Conservation (phyloP, 2,888 invertebrate genomes). For the Pollenia labialis region DNA sequence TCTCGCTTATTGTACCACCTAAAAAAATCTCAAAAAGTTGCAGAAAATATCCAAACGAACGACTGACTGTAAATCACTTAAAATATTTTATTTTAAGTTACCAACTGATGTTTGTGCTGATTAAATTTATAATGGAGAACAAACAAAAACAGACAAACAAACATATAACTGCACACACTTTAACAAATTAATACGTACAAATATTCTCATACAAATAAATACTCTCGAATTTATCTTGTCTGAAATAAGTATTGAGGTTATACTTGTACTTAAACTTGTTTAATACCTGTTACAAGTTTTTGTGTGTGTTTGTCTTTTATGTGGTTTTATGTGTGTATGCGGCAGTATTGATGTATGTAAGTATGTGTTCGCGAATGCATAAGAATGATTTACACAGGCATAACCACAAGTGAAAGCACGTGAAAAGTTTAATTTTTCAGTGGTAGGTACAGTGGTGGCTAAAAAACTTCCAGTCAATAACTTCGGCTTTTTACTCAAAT, state of each 20-base stretch:
- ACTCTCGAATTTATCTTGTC: constrained; percentile 41
- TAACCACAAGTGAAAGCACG: constrained; percentile 43
- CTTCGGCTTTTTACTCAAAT: neutral
- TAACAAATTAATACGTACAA: constrained; percentile 1
- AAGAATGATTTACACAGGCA: constrained; percentile 26
- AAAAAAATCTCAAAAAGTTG: neutral
- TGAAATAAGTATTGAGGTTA: constrained; percentile 68
- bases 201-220: neutral
- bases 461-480: neutral
- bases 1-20: neutral
- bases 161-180: constrained; percentile 1
- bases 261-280: constrained; percentile 52
- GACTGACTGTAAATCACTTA: constrained; percentile 63
- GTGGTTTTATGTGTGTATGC: neutral
- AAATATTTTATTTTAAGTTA: constrained; percentile 26
- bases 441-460: constrained; percentile 27
- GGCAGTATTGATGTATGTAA: constrained; percentile 18
- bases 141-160: constrained; percentile 30
- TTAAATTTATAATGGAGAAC: constrained; percentile 70
- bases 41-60: constrained; percentile 2
- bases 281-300: constrained; percentile 46
- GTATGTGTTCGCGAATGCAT: constrained; percentile 1
- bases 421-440: constrained; percentile 46
- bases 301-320: neutral
- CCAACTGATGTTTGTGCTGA: constrained; percentile 58